A percentile compares a stretch with the other conserved stretches of the same genome.
These are phyloP conservation scores for Chloroclysta siterata DNA, from an alignment of 2,888 invertebrate species.

Conservation along the genomic window DNA sequence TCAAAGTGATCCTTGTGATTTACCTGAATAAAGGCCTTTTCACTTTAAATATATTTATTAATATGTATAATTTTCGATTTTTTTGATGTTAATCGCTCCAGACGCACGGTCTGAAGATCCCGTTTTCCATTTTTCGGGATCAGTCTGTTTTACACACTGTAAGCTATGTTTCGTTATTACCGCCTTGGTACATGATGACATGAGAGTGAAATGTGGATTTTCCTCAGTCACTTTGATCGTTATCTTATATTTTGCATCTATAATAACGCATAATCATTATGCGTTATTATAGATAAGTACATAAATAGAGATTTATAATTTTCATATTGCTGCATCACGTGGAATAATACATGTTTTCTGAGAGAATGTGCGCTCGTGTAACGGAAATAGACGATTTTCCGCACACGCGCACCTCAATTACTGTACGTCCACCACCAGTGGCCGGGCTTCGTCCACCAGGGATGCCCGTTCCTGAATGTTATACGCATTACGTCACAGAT, in stretches of 20 bases:
- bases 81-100: too few relatives aligned
- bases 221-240: neutral
- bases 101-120: too few relatives aligned
- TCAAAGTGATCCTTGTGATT: too few relatives aligned
- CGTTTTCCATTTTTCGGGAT: too few relatives aligned
- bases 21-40: too few relatives aligned
- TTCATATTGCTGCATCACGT: slow-evolving; percentile 35
- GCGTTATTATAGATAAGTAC: slow-evolving; percentile 8
- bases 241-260: slow-evolving; percentile 15
- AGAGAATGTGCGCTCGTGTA: slow-evolving; percentile 43
- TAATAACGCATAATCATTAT: slow-evolving; percentile 5
- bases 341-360: slow-evolving; percentile 38
- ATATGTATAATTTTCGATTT: too few relatives aligned
- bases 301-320: slow-evolving; percentile 23
- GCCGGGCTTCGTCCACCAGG: neutral
- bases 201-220: too few relatives aligned
- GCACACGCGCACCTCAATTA: slow-evolving; percentile 57
- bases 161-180: too few relatives aligned
- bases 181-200: too few relatives aligned
- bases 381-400: slow-evolving; percentile 76
- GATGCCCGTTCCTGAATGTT: neutral
- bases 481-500: neutral
- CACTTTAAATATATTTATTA: too few relatives aligned
- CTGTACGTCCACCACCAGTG: slow-evolving; percentile 47
- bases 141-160: too few relatives aligned